A percentile compares a stretch with the other conserved stretches of the same genome.
Conservation (phyloP, 2,113 vertebrate species). For the Mirza zaza region DNA sequence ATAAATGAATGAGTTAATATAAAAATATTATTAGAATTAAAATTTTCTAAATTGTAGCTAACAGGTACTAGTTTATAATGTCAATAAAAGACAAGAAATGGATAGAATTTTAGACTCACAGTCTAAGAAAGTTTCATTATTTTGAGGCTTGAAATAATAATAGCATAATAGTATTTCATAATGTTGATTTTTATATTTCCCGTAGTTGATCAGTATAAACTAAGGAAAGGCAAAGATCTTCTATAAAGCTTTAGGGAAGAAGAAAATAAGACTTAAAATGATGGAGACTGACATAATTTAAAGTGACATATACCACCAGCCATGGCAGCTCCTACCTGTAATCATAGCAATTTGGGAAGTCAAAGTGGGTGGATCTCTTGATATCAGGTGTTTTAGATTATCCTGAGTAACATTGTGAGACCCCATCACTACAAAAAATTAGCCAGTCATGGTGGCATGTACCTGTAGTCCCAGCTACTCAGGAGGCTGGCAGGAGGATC, state of each 20-base stretch:
- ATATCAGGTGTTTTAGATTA: too few relatives aligned
- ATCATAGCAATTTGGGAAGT: too few relatives aligned
- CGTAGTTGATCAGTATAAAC: too few relatives aligned
- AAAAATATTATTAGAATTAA: not conserved
- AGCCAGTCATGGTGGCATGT: too few relatives aligned
- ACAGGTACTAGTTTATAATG: not conserved
- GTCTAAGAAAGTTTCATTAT: not conserved
- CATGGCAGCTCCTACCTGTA: too few relatives aligned
- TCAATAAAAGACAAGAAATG: not conserved
- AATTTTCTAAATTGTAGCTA: not conserved
- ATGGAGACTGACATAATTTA: not conserved
- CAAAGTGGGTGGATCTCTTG: too few relatives aligned
- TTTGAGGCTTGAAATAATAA: not conserved
- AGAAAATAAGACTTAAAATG: not conserved
- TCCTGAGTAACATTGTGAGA: too few relatives aligned
- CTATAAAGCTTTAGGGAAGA: not conserved
- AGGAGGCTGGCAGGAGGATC: too few relatives aligned
- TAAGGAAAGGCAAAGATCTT: not conserved
- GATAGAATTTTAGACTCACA: not conserved
- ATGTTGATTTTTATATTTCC: not conserved
- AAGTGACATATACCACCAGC: not conserved
- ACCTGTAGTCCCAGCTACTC: too few relatives aligned
- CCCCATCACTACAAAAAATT: too few relatives aligned
- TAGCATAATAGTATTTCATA: not conserved
- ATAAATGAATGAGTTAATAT: not conserved